These are phyloP conservation scores for Chalcis sispes DNA, from an alignment of 2,888 invertebrate species.

Conservation along the genomic window DNA sequence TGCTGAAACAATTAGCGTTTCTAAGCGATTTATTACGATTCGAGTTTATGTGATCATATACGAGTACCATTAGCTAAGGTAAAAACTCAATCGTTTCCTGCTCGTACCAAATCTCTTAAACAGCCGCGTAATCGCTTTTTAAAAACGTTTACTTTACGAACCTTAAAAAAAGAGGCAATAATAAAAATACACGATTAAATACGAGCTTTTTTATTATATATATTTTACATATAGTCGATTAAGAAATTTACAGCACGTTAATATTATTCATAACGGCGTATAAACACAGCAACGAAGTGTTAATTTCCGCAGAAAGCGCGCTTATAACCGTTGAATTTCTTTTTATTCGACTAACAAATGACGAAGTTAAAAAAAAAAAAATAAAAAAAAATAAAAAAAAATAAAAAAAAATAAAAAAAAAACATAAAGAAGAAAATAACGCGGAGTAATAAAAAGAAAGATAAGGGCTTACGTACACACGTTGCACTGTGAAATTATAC, in stretches of 20 bases:
- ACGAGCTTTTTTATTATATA: no score
- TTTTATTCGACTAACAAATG: no score
- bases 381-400: no score
- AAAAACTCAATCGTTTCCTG: no score
- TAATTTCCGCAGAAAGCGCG: constrained; percentile 4
- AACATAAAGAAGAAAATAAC: background rate
- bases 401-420: background rate
- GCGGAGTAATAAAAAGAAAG: background rate
- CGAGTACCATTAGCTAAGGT: no score
- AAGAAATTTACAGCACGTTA: constrained; percentile 22
- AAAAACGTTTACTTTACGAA: constrained; percentile 4
- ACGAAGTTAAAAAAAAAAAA: no score
- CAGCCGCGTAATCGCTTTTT: background rate
- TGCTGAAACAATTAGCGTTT: background rate
- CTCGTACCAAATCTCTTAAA: no score
- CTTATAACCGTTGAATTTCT: constrained; percentile 25
- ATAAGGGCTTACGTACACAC: background rate
- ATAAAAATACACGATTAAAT: no score
- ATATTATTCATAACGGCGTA: constrained; percentile 18
- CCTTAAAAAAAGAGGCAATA: constrained; percentile 11
- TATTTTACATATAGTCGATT: constrained; percentile 3
- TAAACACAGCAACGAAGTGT: constrained; percentile 30
- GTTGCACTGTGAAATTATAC: no score
- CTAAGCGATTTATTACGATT: background rate
- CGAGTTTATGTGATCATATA: background rate